Base-by-base conservation (phyloP, 2,797 vertebrate species). In the Parauchenoglanis ngamensis region DNA sequence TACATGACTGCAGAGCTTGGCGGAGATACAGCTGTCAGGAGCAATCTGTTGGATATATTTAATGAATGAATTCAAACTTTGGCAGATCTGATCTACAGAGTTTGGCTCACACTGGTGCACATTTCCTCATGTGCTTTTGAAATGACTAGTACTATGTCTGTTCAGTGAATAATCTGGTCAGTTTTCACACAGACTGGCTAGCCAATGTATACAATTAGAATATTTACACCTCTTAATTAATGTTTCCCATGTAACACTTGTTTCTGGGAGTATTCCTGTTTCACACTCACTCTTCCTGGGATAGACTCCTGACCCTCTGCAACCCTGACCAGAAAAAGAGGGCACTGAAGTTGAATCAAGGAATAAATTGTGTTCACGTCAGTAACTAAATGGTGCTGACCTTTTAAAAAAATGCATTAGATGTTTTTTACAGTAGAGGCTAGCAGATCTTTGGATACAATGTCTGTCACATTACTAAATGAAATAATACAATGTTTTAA, bases 21-120 rank as follows among this genome's bases (percentile, higher is more conserved):
- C 80, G 35, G 67, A 86, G 63, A 72, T 40, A 81, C 76, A 83
- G 77, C 70, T 86, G 68, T 85, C 78, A 75, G 75, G 70, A 85
- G 23, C 46, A 86, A 85, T 56, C 2, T 78, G n/a, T 77, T 89
- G 54, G 52, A 84, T 84, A 86, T 81, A 77, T 84, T 88, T 76
- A 67, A 88, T 61, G 72, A 83, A 81, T 88, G 77, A 89, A 83
- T 65, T 88, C 73, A 78, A 84, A 85, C 87, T 78, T 59, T 87
- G 86, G 80, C 88, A 85, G 84, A 84, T 78, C 52, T 49, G 72
- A 85, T 68, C 40, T 87, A 56, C 61, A 77, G 67, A 68, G 72
- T 85, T 85, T 84, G 75, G 83, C 75, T 79, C 25, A 77, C 35
- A 21, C 10, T 28, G 40, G 19, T 54, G n/a, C 23, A 54, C 68